Conservation (phyloP, 2,113 vertebrate species). For the Calonectris borealis region DNA sequence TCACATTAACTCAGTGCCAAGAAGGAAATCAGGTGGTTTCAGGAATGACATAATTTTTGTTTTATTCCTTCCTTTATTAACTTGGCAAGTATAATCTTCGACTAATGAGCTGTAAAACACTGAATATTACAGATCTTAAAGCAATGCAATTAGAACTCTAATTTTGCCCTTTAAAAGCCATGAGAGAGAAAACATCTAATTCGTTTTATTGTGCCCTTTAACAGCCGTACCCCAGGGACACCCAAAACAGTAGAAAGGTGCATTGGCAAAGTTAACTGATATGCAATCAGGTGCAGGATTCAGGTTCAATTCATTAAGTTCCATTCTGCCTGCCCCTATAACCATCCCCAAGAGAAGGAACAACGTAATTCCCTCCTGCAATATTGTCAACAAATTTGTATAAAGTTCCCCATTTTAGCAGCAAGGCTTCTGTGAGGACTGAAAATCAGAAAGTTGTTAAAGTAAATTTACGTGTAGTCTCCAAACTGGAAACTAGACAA, state of each 20-base stretch:
- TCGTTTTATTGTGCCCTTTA: constrained; percentile 20
- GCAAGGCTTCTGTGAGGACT: neutral
- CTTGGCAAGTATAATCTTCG: neutral
- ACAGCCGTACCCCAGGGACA: neutral
- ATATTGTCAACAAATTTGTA: neutral
- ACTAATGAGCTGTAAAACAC: neutral
- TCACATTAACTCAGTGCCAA: neutral
- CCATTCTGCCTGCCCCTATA: neutral
- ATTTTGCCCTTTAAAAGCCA: neutral
- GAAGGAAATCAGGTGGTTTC: neutral
- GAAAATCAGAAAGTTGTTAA: neutral
- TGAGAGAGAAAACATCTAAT: neutral
- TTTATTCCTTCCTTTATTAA: neutral
- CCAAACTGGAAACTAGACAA: neutral
- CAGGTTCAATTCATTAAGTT: neutral
- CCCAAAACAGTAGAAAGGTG: neutral
- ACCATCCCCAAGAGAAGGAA: neutral
- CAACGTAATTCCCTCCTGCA: neutral
- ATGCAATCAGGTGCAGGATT: neutral
- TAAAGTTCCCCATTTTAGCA: neutral
- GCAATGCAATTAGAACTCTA: neutral
- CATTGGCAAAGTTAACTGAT: neutral
- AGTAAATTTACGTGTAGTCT: neutral
- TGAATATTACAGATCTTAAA: neutral
- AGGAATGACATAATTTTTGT: neutral